These are phyloP conservation scores for Trematomus loennbergii DNA, from an alignment of 2,113 vertebrate genomes.

Conservation along the genomic window DNA sequence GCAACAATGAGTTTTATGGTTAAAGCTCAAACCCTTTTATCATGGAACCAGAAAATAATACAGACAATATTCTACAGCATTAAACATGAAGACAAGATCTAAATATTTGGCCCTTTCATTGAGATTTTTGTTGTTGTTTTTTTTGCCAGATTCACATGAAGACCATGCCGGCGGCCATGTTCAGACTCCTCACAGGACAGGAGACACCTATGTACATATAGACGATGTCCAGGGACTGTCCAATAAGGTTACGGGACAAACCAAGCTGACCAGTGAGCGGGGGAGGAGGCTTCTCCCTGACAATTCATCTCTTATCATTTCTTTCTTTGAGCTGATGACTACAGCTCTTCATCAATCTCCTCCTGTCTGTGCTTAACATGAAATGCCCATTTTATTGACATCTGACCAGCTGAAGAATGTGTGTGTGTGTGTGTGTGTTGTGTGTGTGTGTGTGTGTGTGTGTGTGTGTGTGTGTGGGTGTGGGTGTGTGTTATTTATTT, in stretches of 20 bases:
- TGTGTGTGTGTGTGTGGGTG: no score
- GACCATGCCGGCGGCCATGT: slow-evolving; percentile 99
- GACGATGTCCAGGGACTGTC: slow-evolving; percentile 52
- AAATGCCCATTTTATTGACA: slow-evolving; percentile 56
- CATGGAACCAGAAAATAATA: background rate
- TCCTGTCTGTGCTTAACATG: slow-evolving; percentile 64
- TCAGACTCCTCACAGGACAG: slow-evolving; percentile 98
- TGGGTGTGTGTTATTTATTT: slow-evolving; percentile 73
- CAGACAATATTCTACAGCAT: background rate
- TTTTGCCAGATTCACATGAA: slow-evolving; percentile 96
- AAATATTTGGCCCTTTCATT: background rate
- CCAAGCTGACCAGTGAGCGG: slow-evolving; percentile 36
- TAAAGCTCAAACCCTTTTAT: background rate
- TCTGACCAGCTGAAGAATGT: slow-evolving; percentile 57
- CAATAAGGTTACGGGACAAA: slow-evolving; percentile 10
- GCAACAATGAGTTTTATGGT: background rate
- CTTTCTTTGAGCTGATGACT: slow-evolving; percentile 58
- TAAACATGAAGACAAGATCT: background rate
- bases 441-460: no score
- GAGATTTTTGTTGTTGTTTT: background rate
- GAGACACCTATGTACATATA: slow-evolving; percentile 98
- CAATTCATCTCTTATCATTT: slow-evolving; percentile 8
- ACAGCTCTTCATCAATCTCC: slow-evolving; percentile 49
- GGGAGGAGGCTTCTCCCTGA: slow-evolving; percentile 40
- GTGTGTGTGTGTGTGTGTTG: slow-evolving; percentile 27